Base-by-base conservation (phyloP, 92 coral and sea anemone species). In the Anthopleura xanthogrammica region DNA sequence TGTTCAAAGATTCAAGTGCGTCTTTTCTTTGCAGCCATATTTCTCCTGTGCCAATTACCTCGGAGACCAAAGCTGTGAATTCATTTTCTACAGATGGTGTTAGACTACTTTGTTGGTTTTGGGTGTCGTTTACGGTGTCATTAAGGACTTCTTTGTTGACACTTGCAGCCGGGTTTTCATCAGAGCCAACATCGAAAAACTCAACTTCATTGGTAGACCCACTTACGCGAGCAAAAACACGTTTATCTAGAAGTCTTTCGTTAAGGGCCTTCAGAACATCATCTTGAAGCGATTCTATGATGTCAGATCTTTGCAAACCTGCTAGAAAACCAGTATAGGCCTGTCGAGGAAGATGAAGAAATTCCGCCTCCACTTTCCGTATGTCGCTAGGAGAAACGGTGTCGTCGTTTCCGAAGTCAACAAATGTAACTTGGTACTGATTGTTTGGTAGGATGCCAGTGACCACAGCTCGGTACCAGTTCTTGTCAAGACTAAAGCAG, bases 391-490 rank as follows among this genome's bases (percentile, higher is more conserved):
- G 66, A 24, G 86, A 19, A 16, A 88, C 83, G 1, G 41, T 75
- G 64, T 85, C 90, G 40, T 82, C 83, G 64, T 93, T 93, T 41
- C 97, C 97, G 75, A 79, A 93, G 89, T 93, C 97, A 36, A 93
- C 92, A 77, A 93, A 93, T 56, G 86, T 86, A n/a, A 90, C 92
- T 74, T 76, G 58, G 82, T 85, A 68, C 56, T 79, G 82, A 52
- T 88, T 83, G 74, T 76, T 79, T 0, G 85, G 72, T 7, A 87
- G 87, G 75, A 88, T 77, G 23, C 78, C 81, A 56, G 85, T 78
- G 50, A 93, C 97, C 7, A 81, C 88, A 16, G 92, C 97, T 19
- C 97, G 91, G 82, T 90, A 86, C 97, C 97, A 93, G 19, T 71
- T 75, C 14, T 85, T 87, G 56, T 93, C 97, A 12, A 60, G 87